Evolutionary conservation across 2,888 invertebrate species (phyloP).

Genomic region (Metopia argyrocephala): DNA sequence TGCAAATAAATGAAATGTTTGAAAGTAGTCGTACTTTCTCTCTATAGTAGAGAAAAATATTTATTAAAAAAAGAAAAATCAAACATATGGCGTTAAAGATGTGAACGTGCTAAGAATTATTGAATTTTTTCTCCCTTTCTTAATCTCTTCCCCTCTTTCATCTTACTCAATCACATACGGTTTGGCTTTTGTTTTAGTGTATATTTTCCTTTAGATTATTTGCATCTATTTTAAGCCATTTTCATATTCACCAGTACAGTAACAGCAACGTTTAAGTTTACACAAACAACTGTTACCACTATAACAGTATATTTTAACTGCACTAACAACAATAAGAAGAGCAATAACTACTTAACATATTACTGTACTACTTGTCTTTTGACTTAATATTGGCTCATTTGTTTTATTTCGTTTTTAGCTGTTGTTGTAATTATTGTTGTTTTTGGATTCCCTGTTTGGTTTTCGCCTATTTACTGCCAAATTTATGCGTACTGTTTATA

Average conservation of each 20-base stretch:
- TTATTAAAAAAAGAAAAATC: conserved; percentile 74
- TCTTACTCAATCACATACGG: background rate
- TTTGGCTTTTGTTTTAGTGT: background rate
- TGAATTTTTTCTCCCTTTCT: conserved; percentile 66
- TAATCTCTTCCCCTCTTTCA: no score
- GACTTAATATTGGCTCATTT: conserved; percentile 38
- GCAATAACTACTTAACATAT: conserved; percentile 44
- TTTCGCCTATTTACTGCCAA: conserved; percentile 60
- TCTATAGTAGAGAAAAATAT: conserved; percentile 66
- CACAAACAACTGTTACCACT: conserved; percentile 22
- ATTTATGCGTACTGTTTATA: conserved; percentile 59
- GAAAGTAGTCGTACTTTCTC: no score
- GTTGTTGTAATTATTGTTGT: background rate
- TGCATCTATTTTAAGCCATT: conserved; percentile 42
- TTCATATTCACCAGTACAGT: conserved; percentile 30
- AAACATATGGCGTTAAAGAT: conserved; percentile 78
- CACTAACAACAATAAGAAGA: background rate
- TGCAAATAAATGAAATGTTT: conserved; percentile 12
- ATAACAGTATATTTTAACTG: background rate
- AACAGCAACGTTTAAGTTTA: no score
- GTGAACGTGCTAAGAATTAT: conserved; percentile 76
- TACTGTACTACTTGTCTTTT: conserved; percentile 23
- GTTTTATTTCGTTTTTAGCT: background rate
- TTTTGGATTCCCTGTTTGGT: background rate
- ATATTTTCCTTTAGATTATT: conserved; percentile 44